Percentiles rank a stretch among this genome's conserved stretches.
Evolutionary conservation across 1,140 invertebrate genomes (phyloP).

Genomic region (Bombus huntii): DNA sequence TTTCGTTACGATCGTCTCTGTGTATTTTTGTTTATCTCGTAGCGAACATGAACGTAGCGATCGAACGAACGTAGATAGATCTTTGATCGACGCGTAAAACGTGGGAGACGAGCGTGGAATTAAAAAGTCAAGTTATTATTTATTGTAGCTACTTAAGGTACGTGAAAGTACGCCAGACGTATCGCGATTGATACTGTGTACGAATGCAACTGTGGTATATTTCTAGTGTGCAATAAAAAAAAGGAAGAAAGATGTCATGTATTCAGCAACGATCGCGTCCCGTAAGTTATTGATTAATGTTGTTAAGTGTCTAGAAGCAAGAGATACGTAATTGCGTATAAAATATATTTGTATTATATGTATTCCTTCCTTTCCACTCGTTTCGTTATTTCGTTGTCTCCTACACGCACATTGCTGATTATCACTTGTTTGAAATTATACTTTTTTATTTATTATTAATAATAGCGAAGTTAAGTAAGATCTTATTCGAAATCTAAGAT

Average conservation of each 20-base stretch:
- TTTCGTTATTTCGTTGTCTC: conserved; percentile 22
- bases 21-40: background rate
- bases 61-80: background rate
- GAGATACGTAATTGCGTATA: conserved; percentile 44
- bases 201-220: conserved; percentile 51
- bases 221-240: conserved; percentile 50
- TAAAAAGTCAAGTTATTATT: conserved; percentile 41
- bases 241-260: conserved; percentile 35
- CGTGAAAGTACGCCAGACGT: conserved; percentile 36
- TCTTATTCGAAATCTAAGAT: background rate
- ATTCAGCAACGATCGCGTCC: conserved; percentile 44
- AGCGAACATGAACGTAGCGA: background rate
- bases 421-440: background rate
- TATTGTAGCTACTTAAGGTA: conserved; percentile 49
- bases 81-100: background rate
- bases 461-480: background rate
- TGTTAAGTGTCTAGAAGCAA: conserved; percentile 37
- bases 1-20: background rate
- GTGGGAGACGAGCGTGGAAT: conserved; percentile 1
- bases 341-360: conserved; percentile 63
- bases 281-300: conserved; percentile 54
- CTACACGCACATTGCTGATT: background rate
- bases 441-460: background rate
- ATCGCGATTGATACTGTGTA: conserved; percentile 42
- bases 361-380: conserved; percentile 35